A percentile compares a stretch with the other conserved stretches of the same genome.
Conservation (phyloP, 2,797 vertebrate genomes). For the Amblyraja radiata region DNA sequence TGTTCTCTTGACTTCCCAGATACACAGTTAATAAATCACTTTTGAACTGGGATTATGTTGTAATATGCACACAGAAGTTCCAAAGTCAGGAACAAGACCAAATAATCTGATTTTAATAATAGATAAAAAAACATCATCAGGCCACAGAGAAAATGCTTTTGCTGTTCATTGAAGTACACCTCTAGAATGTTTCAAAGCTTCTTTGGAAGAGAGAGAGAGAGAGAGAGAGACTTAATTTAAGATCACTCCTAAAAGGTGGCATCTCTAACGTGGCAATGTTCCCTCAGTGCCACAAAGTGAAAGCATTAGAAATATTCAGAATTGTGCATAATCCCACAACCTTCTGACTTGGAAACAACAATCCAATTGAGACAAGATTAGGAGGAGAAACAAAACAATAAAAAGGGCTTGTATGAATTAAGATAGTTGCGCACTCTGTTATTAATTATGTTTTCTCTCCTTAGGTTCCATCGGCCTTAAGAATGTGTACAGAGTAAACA, state of each 20-base stretch:
- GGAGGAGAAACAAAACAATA: background rate
- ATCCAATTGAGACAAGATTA: background rate
- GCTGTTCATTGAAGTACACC: background rate
- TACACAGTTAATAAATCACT: background rate
- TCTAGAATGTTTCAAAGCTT: background rate
- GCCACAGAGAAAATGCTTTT: no score
- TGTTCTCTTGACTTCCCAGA: background rate
- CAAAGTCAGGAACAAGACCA: background rate
- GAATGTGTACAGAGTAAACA: slow-evolving; percentile 35
- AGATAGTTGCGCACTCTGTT: background rate
- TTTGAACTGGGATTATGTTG: background rate
- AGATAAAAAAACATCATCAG: background rate
- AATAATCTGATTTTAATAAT: background rate
- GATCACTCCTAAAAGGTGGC: background rate
- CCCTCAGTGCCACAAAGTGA: background rate
- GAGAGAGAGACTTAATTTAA: background rate
- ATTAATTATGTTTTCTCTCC: slow-evolving; percentile 43
- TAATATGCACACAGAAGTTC: background rate
- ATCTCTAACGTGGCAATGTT: no score
- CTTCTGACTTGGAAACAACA: background rate
- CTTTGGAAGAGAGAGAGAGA: background rate
- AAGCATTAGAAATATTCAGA: background rate
- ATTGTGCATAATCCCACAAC: background rate
- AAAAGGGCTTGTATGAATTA: background rate
- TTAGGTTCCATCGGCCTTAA: slow-evolving; percentile 93